Conservation (phyloP, 1,140 invertebrate genomes). For the silkworm (Bombyx mori) region ASM3026992v2 NC_085112.1:5972001-5972500, state of each 20-base stretch:
- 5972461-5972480: constrained; percentile 64
- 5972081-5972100: too few relatives aligned
- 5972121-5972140: too few relatives aligned
- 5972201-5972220: too few relatives aligned
- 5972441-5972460: constrained; percentile 68
- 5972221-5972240: too few relatives aligned
- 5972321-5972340: too few relatives aligned
- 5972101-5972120: too few relatives aligned
- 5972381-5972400: constrained; percentile 67
- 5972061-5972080: too few relatives aligned
- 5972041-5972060: not conserved
- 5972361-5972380: constrained; percentile 63
- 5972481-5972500: constrained; percentile 18
- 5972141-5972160: too few relatives aligned
- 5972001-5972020: constrained; percentile 48
- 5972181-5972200: too few relatives aligned
- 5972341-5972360: constrained; percentile 46
- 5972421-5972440: constrained; percentile 51
- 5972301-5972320: not conserved
- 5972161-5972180: too few relatives aligned
- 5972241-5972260: too few relatives aligned
- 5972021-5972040: constrained; percentile 29
- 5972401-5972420: constrained; percentile 59
- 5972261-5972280: too few relatives aligned
- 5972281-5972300: constrained; percentile 3